phyloP scores from a whole-genome alignment of 2,113 vertebrate genomes.

The Micronycteris hirsuta region DNA sequence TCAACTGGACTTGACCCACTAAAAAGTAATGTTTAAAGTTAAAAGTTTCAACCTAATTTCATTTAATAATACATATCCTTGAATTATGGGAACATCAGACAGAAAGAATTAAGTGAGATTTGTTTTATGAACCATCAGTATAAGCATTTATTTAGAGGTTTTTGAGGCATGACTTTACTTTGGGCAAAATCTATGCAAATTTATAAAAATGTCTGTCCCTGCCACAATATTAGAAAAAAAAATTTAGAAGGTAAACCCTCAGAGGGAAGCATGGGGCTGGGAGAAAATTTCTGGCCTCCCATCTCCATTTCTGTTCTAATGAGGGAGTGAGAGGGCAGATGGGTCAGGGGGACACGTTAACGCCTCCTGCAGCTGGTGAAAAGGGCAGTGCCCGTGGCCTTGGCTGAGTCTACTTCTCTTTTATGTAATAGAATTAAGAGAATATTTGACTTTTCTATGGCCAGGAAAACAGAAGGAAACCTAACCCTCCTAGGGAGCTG shows the following conservation, averaged over 20 bases:
- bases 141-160: background rate
- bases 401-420: background rate
- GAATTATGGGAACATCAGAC: background rate
- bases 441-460: constrained; percentile 19
- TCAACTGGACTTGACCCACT: background rate
- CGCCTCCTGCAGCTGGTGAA: background rate
- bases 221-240: background rate
- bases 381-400: background rate
- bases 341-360: background rate
- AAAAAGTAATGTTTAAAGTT: constrained; percentile 19
- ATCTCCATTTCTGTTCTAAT: background rate
- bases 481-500: background rate
- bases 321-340: background rate
- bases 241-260: background rate
- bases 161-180: background rate
- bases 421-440: background rate
- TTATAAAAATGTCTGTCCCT: background rate
- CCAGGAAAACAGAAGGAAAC: constrained; percentile 45
- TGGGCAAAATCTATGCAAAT: background rate
- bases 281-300: background rate
- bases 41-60: background rate
- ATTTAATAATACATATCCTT: background rate
- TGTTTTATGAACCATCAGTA: background rate
- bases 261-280: background rate
- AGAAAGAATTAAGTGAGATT: background rate